These are phyloP conservation scores for Thumatha senex DNA, from an alignment of 2,888 invertebrate genomes.

Conservation along the genomic window DNA sequence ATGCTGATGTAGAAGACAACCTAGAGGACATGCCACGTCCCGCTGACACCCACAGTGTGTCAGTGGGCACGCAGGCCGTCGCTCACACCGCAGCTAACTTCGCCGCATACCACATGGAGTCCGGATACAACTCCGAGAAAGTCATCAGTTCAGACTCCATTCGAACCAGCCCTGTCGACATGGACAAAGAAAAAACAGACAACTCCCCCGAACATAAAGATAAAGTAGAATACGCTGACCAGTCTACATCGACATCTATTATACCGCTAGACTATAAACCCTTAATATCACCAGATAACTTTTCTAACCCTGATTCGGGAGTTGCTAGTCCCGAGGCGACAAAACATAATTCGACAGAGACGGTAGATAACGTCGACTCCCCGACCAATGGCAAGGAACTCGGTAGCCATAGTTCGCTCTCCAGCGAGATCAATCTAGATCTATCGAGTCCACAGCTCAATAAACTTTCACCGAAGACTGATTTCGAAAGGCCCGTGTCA, in stretches of 20 bases:
- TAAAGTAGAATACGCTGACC: conserved; percentile 78
- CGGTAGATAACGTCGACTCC: conserved; percentile 75
- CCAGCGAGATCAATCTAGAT: conserved; percentile 83
- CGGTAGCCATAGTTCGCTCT: conserved; percentile 75
- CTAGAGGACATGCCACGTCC: conserved; percentile 81
- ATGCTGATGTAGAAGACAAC: conserved; percentile 93
- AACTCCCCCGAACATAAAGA: conserved; percentile 82
- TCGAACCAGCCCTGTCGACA: conserved; percentile 72
- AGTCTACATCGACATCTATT: conserved; percentile 55
- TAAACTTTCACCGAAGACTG: conserved; percentile 64
- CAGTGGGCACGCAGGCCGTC: conserved; percentile 57
- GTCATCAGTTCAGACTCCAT: conserved; percentile 76
- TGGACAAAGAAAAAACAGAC: conserved; percentile 82
- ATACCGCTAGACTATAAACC: conserved; percentile 72
- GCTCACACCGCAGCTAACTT: conserved; percentile 75
- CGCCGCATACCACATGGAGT: conserved; percentile 83
- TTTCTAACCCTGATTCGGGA: conserved; percentile 79
- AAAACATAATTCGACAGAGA: conserved; percentile 81
- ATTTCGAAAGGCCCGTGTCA: conserved; percentile 67
- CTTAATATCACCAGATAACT: conserved; percentile 63
- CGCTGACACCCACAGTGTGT: conserved; percentile 51
- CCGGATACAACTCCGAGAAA: conserved; percentile 86
- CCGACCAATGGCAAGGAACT: conserved; percentile 71
- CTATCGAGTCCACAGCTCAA: conserved; percentile 77
- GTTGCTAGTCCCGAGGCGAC: conserved; percentile 83